Evolutionary conservation across 2,797 vertebrate genomes (phyloP).

Genomic region (Neoniphon sammara): DNA sequence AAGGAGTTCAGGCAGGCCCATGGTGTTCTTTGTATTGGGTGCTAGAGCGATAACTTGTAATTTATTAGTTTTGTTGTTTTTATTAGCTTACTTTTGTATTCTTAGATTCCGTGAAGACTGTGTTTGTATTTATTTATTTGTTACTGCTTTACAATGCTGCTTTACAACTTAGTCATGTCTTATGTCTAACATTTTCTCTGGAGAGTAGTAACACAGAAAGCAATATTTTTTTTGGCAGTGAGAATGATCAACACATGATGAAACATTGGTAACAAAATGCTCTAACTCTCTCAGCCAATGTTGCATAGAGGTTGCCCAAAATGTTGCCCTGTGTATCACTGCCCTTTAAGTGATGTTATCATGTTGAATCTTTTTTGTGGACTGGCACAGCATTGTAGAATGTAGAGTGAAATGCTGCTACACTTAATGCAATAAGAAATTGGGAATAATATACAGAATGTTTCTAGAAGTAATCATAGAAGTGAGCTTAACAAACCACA

Average conservation of each 20-base stretch:
- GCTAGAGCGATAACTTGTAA: background rate
- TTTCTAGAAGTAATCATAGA: slow-evolving; percentile 9
- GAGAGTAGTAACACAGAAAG: background rate
- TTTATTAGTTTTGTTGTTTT: slow-evolving; percentile 26
- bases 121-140: slow-evolving; percentile 37
- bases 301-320: slow-evolving; percentile 4
- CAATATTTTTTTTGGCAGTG: slow-evolving; percentile 1
- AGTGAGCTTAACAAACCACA: slow-evolving; percentile 5
- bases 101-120: slow-evolving; percentile 25
- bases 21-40: slow-evolving; percentile 10
- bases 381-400: slow-evolving; percentile 15
- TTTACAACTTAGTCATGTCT: slow-evolving; percentile 2
- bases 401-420: slow-evolving; percentile 52
- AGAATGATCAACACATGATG: slow-evolving; percentile 1
- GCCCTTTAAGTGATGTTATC: slow-evolving; percentile 9
- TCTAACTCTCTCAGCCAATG: background rate
- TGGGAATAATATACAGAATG: slow-evolving; percentile 1
- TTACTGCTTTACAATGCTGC: background rate
- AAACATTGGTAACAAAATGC: background rate
- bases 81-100: slow-evolving; percentile 10
- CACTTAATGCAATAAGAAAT: slow-evolving; percentile 41
- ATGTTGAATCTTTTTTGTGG: slow-evolving; percentile 8
- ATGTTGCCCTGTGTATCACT: background rate
- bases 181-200: slow-evolving; percentile 4
- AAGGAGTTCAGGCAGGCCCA: slow-evolving; percentile 1